phyloP scores from a whole-genome alignment of 1,140 invertebrate species.

The Mycetomoellerius zeteki region DNA sequence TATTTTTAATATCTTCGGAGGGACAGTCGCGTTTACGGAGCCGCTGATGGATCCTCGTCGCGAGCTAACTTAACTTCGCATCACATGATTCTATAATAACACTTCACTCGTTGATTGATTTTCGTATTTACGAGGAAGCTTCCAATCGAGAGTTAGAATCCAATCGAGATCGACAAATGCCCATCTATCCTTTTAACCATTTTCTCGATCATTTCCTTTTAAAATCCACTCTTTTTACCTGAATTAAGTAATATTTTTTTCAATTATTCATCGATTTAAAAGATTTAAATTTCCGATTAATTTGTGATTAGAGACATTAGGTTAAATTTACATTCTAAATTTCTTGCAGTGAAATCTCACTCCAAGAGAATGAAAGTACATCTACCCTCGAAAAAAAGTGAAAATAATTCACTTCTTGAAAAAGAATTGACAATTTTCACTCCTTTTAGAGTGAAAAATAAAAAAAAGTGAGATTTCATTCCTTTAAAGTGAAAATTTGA shows the following conservation, averaged over 20 bases:
- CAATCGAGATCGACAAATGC: not conserved
- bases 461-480: no score
- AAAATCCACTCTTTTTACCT: not conserved
- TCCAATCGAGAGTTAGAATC: slow-evolving; percentile 7
- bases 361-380: no score
- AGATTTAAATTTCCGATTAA: not conserved
- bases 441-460: no score
- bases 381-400: no score
- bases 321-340: no score
- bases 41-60: not conserved
- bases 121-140: not conserved
- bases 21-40: not conserved
- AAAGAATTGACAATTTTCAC: no score
- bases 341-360: no score
- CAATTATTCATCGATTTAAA: not conserved
- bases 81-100: slow-evolving; percentile 7
- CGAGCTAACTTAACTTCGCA: not conserved
- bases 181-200: not conserved
- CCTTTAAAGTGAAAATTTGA: no score
- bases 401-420: no score
- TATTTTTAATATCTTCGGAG: not conserved
- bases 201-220: not conserved
- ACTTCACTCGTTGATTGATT: slow-evolving; percentile 28
- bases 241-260: not conserved
- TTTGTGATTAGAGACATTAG: no score